Conservation (phyloP, 2,888 invertebrate genomes). For the Lottia gigantea region DNA sequence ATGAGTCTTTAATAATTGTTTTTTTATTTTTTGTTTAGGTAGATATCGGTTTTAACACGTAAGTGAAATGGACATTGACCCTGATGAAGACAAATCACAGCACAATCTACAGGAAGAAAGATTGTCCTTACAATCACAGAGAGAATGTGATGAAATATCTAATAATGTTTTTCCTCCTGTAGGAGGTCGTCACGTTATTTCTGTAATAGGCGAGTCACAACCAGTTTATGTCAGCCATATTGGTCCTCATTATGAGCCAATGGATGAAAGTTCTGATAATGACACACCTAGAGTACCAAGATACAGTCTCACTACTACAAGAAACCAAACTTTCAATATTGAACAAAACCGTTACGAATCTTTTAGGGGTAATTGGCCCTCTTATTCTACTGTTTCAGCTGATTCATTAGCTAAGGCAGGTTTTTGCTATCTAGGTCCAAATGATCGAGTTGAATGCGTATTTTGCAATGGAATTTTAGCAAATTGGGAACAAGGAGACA, state of each 20-base stretch:
- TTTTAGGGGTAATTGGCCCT: slow-evolving; percentile 41
- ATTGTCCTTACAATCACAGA: not conserved
- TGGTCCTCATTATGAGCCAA: not conserved
- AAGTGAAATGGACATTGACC: no score
- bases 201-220: not conserved
- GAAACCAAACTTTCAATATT: slow-evolving; percentile 30
- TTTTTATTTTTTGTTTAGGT: no score
- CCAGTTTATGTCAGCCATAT: not conserved
- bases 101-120: no score
- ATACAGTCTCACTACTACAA: not conserved
- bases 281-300: not conserved
- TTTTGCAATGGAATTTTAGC: slow-evolving; percentile 92
- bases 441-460: slow-evolving; percentile 91
- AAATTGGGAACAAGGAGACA: slow-evolving; percentile 91
- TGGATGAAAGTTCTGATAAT: slow-evolving; percentile 2
- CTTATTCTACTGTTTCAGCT: slow-evolving; percentile 34
- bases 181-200: not conserved
- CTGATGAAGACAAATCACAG: no score
- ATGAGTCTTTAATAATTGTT: no score
- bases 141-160: not conserved
- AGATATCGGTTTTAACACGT: no score
- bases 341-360: slow-evolving; percentile 48
- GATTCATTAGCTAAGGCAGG: slow-evolving; percentile 85
- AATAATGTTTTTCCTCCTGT: not conserved
- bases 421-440: slow-evolving; percentile 81